Conservation (phyloP, 2,888 invertebrate genomes). For the Helleia helle region DNA sequence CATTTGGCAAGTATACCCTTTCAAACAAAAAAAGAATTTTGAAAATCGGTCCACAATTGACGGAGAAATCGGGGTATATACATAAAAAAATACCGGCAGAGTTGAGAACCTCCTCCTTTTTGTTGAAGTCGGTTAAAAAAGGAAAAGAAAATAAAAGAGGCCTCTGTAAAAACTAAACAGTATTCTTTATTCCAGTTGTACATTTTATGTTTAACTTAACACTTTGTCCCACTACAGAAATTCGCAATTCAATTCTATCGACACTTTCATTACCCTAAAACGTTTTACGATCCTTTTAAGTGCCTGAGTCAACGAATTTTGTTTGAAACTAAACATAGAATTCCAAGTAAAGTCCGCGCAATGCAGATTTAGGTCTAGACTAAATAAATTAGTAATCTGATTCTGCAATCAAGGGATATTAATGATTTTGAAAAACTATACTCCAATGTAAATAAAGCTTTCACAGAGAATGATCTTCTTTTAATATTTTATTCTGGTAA, state of each 20-base stretch:
- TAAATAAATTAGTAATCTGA: neutral
- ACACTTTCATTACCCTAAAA: neutral
- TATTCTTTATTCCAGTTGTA: too few relatives aligned
- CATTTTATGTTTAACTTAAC: neutral
- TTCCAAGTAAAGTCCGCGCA: neutral
- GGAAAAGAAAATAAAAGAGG: too few relatives aligned
- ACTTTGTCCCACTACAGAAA: neutral
- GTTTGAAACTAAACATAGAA: constrained; percentile 1
- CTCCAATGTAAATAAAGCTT: neutral
- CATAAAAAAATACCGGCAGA: too few relatives aligned
- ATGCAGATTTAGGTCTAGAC: constrained; percentile 1
- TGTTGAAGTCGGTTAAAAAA: too few relatives aligned
- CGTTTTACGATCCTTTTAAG: constrained; percentile 3
- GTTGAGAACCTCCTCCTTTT: too few relatives aligned
- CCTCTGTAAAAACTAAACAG: too few relatives aligned
- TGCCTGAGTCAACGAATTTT: constrained; percentile 1
- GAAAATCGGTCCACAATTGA: too few relatives aligned
- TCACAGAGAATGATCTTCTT: too few relatives aligned
- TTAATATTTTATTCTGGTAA: too few relatives aligned
- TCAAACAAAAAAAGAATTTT: too few relatives aligned
- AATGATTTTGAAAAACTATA: neutral
- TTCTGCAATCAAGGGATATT: neutral
- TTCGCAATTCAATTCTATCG: neutral
- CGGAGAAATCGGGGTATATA: too few relatives aligned
- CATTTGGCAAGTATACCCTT: too few relatives aligned